These are phyloP conservation scores for Harpalus rubripes DNA, from an alignment of 2,888 invertebrate species.

Conservation along the genomic window DNA sequence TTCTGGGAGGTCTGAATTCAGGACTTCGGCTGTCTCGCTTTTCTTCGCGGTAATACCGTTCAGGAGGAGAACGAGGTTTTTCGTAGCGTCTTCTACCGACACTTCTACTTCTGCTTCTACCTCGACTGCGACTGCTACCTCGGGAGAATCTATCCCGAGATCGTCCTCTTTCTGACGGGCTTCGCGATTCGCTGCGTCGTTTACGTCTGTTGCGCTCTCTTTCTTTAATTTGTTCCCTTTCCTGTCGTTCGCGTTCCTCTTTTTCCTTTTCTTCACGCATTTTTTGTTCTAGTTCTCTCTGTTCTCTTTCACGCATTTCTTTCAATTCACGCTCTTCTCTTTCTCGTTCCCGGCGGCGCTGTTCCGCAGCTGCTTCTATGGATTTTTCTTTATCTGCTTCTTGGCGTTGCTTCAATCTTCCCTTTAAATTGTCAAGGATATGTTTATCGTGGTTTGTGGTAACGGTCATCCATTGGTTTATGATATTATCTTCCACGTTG, in stretches of 20 bases:
- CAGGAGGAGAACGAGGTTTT: slow-evolving; percentile 36
- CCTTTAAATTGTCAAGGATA: slow-evolving; percentile 78
- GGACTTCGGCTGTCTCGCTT: slow-evolving; percentile 58
- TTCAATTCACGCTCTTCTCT: slow-evolving; percentile 75
- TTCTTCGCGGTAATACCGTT: slow-evolving; percentile 47
- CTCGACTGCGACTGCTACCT: slow-evolving; percentile 70
- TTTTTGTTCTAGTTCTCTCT: slow-evolving; percentile 75
- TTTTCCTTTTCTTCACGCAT: slow-evolving; percentile 73
- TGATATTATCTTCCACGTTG: slow-evolving; percentile 74
- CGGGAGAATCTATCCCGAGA: slow-evolving; percentile 68
- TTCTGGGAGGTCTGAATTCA: slow-evolving; percentile 69
- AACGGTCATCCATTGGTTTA: slow-evolving; percentile 80
- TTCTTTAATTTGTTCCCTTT: slow-evolving; percentile 74
- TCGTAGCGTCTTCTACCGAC: slow-evolving; percentile 65
- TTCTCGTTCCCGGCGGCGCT: slow-evolving; percentile 72
- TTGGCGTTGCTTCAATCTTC: slow-evolving; percentile 79
- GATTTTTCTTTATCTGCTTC: slow-evolving; percentile 76
- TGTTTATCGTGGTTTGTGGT: slow-evolving; percentile 77
- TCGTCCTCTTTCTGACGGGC: slow-evolving; percentile 69
- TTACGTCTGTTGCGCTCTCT: slow-evolving; percentile 74
- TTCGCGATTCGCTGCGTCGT: slow-evolving; percentile 73
- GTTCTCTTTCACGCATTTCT: slow-evolving; percentile 73
- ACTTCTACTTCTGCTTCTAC: slow-evolving; percentile 69
- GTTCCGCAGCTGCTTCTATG: slow-evolving; percentile 70
- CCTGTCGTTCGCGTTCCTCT: slow-evolving; percentile 72